Base-by-base conservation (phyloP, 2,797 vertebrate species). In the Merluccius polli region DNA sequence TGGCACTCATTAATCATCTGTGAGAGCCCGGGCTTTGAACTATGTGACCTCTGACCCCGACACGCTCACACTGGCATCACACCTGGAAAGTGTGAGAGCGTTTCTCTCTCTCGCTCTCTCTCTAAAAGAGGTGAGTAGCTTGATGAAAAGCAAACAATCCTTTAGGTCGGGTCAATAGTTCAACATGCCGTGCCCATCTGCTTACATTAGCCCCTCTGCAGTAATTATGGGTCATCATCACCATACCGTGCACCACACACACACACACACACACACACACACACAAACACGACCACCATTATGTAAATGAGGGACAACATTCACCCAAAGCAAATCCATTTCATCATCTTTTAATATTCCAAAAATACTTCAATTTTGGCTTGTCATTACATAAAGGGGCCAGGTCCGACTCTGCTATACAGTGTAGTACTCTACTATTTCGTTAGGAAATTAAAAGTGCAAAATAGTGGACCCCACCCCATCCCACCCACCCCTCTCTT, bases 291-390 rank as follows among this genome's bases (percentile, higher is more conserved):
- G n/a, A n/a, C n/a, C 59, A 27, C 59, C 2, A 1, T 27, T 11
- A 65, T 65, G 59, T 11, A 27, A 65, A 65, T 65, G 24, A 65
- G 59, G 59, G 24, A 65, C 59, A 65, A 65, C 24, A 24, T 21
- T 65, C 59, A 65, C 24, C 59, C 59, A 27, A 27, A 65, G 59
- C 59, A 70, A n/a, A 69, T 48, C 70, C 52, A 81, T 82, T 81
- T 85, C 78, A 76, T 27, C 78, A 76, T 71, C 70, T 87, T 90
- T 91, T 89, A 92, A 91, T 93, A 90, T 85, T 88, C 80, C 79
- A 93, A 94, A 93, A 93, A 93, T 92, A 93, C 88, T 93, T 92
- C 83, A 81, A 76, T 84, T 90, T 91, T 87, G 82, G 82, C 84
- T 86, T 89, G 81, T 86, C 83, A 77, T 75, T 84, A 89, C 88